Percentiles rank a stretch among this genome's conserved stretches.
Evolutionary conservation across 2,113 vertebrate genomes (phyloP).

Genomic region (Rhinolophus sinicus): DNA sequence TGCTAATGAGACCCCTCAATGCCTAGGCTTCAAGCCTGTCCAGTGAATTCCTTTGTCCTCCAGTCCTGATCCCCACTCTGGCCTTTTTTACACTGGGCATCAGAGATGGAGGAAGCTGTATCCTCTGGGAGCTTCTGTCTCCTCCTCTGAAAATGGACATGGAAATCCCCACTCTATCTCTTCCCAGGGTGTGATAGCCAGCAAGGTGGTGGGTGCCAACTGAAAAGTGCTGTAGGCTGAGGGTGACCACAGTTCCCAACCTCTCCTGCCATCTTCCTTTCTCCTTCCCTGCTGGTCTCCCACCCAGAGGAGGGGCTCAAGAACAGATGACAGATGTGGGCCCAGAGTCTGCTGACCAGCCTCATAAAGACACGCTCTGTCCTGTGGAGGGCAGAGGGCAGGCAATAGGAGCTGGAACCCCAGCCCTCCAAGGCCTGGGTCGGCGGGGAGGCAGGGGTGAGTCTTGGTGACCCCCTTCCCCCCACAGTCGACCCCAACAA

Average conservation of each 20-base stretch:
- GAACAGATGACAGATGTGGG: not conserved
- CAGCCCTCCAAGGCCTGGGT: not conserved
- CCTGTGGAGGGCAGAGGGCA: not conserved
- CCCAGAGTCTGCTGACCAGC: not conserved
- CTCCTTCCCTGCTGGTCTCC: not conserved
- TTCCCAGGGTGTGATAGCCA: not conserved
- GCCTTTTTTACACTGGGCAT: not conserved
- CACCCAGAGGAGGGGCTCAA: not conserved
- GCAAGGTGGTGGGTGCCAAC: not conserved
- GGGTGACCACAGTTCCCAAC: not conserved
- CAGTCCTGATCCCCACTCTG: not conserved
- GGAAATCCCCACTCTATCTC: not conserved
- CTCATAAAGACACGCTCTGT: not conserved
- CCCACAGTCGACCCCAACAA: constrained; percentile 95
- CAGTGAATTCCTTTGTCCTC: not conserved
- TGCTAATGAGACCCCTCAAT: not conserved
- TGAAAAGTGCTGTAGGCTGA: not conserved
- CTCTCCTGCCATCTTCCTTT: not conserved
- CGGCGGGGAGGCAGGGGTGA: not conserved
- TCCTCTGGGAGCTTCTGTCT: not conserved
- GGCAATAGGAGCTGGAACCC: not conserved
- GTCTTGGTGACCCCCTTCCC: not conserved
- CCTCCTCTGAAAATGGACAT: not conserved
- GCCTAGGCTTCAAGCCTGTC: not conserved
- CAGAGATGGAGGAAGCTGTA: not conserved